Evolutionary conservation across 2,113 vertebrate species (phyloP), one percentile per base, ranked within the genome.

Genomic region (Sorex araneus): DNA sequence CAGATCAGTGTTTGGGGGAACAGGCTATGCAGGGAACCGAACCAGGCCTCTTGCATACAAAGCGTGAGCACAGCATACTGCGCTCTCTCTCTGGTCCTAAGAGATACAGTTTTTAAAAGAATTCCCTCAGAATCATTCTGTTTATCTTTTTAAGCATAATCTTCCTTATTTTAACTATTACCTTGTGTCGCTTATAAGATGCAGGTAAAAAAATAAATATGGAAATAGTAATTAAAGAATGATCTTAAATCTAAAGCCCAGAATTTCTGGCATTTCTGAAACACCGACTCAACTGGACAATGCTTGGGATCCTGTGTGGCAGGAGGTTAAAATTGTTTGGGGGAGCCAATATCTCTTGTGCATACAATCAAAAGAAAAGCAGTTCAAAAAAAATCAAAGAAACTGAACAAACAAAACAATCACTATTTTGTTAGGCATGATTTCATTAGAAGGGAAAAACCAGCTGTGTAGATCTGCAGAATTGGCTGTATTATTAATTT

Each of bases 371-470:
- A 88, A 74, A 85, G 43, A 57, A 74, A 69, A 9, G 32, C 30
- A 64, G 18, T 19, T 15, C 21, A 34, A 5, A 54, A 60, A 85
- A 90, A 77, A 81, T 81, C 43, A 87, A 88, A 88, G 71, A 45
- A 69, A 75, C 27, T 0, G 3, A 86, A 15, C 40, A 64, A 88
- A 76, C n/a, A 69, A 86, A 74, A 21, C 13, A 54, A 45, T n/a
- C 74, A 64, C 16, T 93, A 45, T 88, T 85, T 90, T 80, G 23
- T 85, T 69, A 94, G 45, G 25, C 40, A 40, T 43, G 66, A 69
- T 34, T 85, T 82, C 54, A 54, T 80, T 76, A 73, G 57, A 88
- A 85, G 77, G 27, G 32, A 60, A 90, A 87, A 71, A 36, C 28
- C 90, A 90, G 74, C 70, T 71, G 36, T 21, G 30, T 18, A 40